Evolutionary conservation across 2,888 invertebrate genomes (phyloP), one percentile per base, ranked within the genome.

Genomic region (Cyclophora punctaria): DNA sequence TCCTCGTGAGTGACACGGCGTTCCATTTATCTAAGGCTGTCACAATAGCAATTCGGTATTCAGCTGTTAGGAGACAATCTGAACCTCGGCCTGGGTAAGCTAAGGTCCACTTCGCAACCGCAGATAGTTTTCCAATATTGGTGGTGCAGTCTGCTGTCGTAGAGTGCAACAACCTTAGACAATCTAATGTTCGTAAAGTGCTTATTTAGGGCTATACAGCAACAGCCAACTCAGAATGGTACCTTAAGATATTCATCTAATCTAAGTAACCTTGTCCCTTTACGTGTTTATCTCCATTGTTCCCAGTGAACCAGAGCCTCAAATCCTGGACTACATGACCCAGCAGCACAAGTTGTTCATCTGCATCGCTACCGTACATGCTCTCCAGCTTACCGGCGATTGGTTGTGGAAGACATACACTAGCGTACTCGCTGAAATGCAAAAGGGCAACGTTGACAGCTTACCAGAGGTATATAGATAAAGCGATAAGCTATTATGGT

Each of bases 281-380:
- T 20, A 20, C 20, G 20, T 20, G 20, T 20, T 20, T 20, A 20
- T 20, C 20, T 20, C 20, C 20, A 20, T 20, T 20, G 20, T 20
- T 20, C 75, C 3, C 68, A 96, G 96, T 44, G 90, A 91, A 60
- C 92, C 92, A 0, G 98, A 98, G 75, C 93, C 94, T 0, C 96
- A 97, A 80, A 94, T 98, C 54, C 81, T 98, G 53, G 96, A 98
- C 69, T 98, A 95, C 71, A 92, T 94, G 51, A 97, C 97, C 0
- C 98, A 98, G 74, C 98, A 98, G 78, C 93, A 96, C 68, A 97
- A 98, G 79, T 77, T 98, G 34, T 95, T 98, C 66, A 97, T 98
- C 0, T 90, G 93, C 65, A 90, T 98, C 49, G 94, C 97, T 0
- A 91, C 94, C 3, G 91, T 93, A 46, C 93, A 96, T 64, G 96